These are phyloP conservation scores for Cheirogaleus major DNA, from an alignment of 2,797 vertebrate species.

Conservation along the genomic window DNA sequence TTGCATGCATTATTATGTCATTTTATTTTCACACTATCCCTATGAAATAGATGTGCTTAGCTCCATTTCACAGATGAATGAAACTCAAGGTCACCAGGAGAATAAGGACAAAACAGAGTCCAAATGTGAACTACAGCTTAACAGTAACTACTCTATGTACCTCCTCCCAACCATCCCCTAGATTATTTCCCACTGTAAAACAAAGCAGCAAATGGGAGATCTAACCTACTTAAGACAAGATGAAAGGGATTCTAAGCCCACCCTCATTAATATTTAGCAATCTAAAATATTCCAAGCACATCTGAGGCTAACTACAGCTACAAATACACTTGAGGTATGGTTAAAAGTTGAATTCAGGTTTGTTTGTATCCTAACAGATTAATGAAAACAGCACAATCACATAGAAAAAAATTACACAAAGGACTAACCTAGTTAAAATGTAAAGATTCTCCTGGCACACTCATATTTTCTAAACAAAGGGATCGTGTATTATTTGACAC, in stretches of 20 bases:
- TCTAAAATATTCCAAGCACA: conserved; percentile 32
- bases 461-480: conserved; percentile 40
- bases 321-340: conserved; percentile 21
- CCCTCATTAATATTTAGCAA: conserved; percentile 22
- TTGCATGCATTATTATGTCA: background rate
- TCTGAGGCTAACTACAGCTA: background rate
- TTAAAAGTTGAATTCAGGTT: conserved; percentile 78
- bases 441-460: conserved; percentile 1
- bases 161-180: background rate
- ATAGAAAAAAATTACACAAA: conserved; percentile 19
- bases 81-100: conserved; percentile 8
- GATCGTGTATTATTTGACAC: conserved; percentile 2
- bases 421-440: conserved; percentile 27
- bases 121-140: background rate
- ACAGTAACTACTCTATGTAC: background rate
- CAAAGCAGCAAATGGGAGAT: conserved; percentile 1
- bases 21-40: conserved; percentile 44
- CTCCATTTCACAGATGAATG: conserved; percentile 24
- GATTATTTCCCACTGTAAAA: conserved; percentile 32
- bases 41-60: background rate
- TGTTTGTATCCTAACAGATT: conserved; percentile 64
- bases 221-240: background rate
- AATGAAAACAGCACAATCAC: conserved; percentile 15
- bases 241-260: background rate
- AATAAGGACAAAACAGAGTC: background rate